Evolutionary conservation across 2,113 vertebrate species (phyloP).

Genomic region (Sinocyclocheilus grahami): DNA sequence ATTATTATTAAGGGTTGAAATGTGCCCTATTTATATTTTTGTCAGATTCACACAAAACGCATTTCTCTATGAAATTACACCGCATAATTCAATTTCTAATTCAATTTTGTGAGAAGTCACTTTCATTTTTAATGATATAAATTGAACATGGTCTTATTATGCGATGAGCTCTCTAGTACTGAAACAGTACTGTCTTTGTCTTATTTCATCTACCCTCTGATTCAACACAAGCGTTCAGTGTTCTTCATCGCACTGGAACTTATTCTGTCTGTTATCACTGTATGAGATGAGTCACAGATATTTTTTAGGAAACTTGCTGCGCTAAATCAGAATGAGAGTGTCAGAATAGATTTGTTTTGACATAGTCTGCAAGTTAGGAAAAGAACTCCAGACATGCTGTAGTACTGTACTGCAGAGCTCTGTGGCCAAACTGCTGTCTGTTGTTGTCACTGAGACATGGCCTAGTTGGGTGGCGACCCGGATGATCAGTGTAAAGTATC

Average conservation of each 20-base stretch:
- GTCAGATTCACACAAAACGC: slow-evolving; percentile 31
- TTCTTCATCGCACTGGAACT: slow-evolving; percentile 14
- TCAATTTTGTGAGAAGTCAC: slow-evolving; percentile 41
- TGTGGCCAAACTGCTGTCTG: slow-evolving; percentile 11
- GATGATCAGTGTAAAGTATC: slow-evolving; percentile 64
- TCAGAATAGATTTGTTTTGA: slow-evolving; percentile 1
- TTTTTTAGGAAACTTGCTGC: slow-evolving; percentile 5
- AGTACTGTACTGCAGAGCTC: background rate
- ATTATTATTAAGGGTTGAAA: background rate
- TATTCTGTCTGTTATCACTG: background rate
- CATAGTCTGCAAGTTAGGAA: background rate
- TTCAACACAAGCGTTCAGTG: slow-evolving; percentile 42
- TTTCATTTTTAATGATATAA: slow-evolving; percentile 50
- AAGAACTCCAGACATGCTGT: background rate
- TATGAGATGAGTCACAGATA: background rate
- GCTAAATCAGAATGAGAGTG: background rate
- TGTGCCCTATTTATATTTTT: background rate
- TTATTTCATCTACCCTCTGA: slow-evolving; percentile 32
- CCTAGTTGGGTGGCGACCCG: slow-evolving; percentile 64
- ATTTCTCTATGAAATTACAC: slow-evolving; percentile 63
- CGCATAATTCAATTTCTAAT: slow-evolving; percentile 58
- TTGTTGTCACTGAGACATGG: slow-evolving; percentile 49
- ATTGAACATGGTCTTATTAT: slow-evolving; percentile 47
- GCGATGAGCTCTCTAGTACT: slow-evolving; percentile 28
- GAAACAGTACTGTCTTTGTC: slow-evolving; percentile 53